These are phyloP conservation scores for Lamellibrachia satsuma DNA, from an alignment of 2,888 invertebrate genomes.

Conservation along the genomic window DNA sequence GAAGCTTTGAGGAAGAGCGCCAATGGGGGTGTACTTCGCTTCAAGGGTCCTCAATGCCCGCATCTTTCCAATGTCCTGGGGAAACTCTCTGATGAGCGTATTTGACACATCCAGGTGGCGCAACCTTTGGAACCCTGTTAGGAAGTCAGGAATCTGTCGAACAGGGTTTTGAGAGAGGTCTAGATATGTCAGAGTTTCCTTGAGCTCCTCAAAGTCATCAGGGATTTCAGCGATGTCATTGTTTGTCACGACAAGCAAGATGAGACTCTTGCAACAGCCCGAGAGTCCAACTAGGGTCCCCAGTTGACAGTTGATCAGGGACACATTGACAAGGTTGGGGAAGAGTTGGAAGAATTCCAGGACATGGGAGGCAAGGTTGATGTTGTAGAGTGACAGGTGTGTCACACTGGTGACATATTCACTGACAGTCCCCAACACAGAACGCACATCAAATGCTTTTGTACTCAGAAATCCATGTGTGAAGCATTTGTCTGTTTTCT, in stretches of 20 bases:
- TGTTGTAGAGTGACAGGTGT: neutral
- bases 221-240: slow-evolving; percentile 29
- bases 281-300: slow-evolving; percentile 18
- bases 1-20: slow-evolving; percentile 37
- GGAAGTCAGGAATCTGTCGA: slow-evolving; percentile 31
- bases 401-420: neutral
- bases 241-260: slow-evolving; percentile 24
- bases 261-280: neutral
- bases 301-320: neutral
- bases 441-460: neutral
- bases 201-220: slow-evolving; percentile 20
- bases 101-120: slow-evolving; percentile 25
- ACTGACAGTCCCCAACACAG: neutral
- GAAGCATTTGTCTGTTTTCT: slow-evolving; percentile 4
- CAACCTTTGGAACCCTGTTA: slow-evolving; percentile 31
- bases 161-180: slow-evolving; percentile 34
- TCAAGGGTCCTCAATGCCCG: slow-evolving; percentile 30
- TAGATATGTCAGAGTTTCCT: slow-evolving; percentile 27
- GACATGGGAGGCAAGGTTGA: neutral
- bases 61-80: slow-evolving; percentile 38
- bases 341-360: slow-evolving; percentile 19
- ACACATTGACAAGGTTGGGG: slow-evolving; percentile 23
- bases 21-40: slow-evolving; percentile 24
- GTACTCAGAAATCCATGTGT: neutral
- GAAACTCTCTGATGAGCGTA: slow-evolving; percentile 34